Base-by-base conservation (phyloP, 2,797 vertebrate species). In the Anabacerthia variegaticeps region DNA sequence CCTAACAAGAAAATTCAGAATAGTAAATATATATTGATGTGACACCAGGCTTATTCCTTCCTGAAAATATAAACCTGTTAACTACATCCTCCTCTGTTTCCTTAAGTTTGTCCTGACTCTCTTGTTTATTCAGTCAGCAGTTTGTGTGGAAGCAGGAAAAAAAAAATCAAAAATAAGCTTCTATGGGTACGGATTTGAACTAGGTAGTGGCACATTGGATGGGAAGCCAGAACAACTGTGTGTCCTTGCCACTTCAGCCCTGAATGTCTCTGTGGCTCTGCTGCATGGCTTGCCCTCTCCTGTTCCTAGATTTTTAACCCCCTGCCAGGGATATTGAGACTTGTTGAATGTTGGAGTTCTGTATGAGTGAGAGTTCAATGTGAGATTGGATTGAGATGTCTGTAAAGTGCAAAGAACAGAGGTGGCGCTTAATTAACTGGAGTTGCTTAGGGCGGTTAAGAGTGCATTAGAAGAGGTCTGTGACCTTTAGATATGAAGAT, bases 221-320 rank as follows among this genome's bases (percentile, higher is more conserved):
- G 36, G 49, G 65, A 74, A 80, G 22, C 32, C 37, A 61, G 46
- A 66, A 43, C 3, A 55, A 2, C n/a, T 59, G 5, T 37, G 34
- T 0, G 0, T 34, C 23, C 36, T 28, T 65, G 28, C 10, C 4
- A 10, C 32, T 51, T 67, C 48, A 67, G 9, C 17, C 41, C 34
- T 6, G 9, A n/a, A 49, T 74, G 36, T 51, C 15, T 59, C 59
- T 52, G 37, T 85, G n/a, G 20, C 41, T 54, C 77, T 95, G 51
- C 71, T 11, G 48, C 39, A 30, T 41, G 55, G 5, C 36, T 63
- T 78, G 6, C 56, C 23, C 12, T 92, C 22, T 19, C 48, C 58
- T 4, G 0, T 43, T 90, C 44, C 69, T 54, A 14, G 32, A 5
- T 16, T 51, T 62, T 69, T 26, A 46, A 23, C 12, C 6, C 6